Conservation (phyloP, 53 echinoderm and acorn worm genomes). For the Stichopus horrens region DNA sequence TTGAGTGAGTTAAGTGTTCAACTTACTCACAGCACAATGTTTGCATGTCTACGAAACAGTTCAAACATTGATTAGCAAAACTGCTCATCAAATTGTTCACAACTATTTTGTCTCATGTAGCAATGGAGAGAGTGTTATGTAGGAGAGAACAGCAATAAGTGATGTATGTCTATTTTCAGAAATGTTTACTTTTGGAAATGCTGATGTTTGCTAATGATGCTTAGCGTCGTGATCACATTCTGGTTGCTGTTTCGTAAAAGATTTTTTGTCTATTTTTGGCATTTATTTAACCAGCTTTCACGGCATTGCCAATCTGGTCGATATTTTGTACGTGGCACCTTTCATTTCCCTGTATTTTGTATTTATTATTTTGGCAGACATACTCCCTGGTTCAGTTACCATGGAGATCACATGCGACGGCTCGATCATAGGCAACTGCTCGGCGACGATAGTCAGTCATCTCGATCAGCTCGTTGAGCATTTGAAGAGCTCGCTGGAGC, state of each 20-base stretch:
- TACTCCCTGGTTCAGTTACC: slow-evolving; percentile 6
- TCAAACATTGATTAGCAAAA: neutral
- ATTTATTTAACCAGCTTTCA: too few relatives aligned
- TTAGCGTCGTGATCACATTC: too few relatives aligned
- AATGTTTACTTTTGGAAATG: too few relatives aligned
- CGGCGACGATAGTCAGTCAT: slow-evolving; percentile 44
- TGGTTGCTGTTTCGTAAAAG: neutral
- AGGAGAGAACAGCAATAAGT: too few relatives aligned
- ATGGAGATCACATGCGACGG: slow-evolving; percentile 48
- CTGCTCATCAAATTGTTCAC: neutral
- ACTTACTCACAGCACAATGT: too few relatives aligned
- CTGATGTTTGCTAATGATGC: too few relatives aligned
- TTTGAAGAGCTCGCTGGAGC: slow-evolving; percentile 50
- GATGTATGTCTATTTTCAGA: too few relatives aligned
- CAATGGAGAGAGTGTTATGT: neutral
- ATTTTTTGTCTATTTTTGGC: neutral
- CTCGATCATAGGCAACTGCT: slow-evolving; percentile 19
- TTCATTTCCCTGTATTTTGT: too few relatives aligned
- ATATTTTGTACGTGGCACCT: too few relatives aligned
- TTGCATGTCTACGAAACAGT: too few relatives aligned
- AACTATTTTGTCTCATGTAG: neutral
- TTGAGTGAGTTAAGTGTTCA: too few relatives aligned
- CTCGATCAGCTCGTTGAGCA: slow-evolving; percentile 57
- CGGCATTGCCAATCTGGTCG: too few relatives aligned
- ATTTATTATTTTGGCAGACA: neutral